Evolutionary conservation across 2,888 invertebrate genomes (phyloP).

Genomic region (Blastobasis lacticolella): DNA sequence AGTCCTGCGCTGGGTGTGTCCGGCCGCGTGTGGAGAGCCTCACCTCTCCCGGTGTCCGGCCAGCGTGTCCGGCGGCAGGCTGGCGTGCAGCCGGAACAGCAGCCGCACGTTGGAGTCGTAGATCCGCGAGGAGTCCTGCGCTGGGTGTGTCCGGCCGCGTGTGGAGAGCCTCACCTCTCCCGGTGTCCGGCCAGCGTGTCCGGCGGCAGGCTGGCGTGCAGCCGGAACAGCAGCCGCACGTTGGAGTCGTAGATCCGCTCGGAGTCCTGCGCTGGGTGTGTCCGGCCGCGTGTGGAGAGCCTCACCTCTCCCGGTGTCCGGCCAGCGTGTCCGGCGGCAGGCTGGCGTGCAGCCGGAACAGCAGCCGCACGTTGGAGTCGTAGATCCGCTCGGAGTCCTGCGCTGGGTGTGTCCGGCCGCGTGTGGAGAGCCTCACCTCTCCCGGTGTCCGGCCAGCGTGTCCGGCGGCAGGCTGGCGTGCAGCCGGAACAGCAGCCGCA

Average conservation of each 20-base stretch:
- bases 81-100: conserved; percentile 94
- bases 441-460: conserved; percentile 89
- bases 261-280: neutral
- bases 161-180: neutral
- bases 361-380: conserved; percentile 91
- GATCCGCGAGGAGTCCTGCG: neutral
- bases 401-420: too few relatives aligned
- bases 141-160: too few relatives aligned
- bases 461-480: conserved; percentile 94
- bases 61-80: conserved; percentile 91
- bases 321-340: neutral
- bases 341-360: neutral
- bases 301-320: neutral
- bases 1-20: conserved; percentile 95
- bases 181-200: neutral
- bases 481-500: conserved; percentile 95
- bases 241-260: conserved; percentile 69
- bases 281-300: too few relatives aligned
- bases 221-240: conserved; percentile 75
- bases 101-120: conserved; percentile 88
- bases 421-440: conserved; percentile 76
- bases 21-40: too few relatives aligned
- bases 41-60: conserved; percentile 89
- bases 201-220: neutral
- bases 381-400: conserved; percentile 97